Evolutionary conservation across 2,888 invertebrate genomes (phyloP), one percentile per base, ranked within the genome.

Genomic region (Ectemnius lituratus): DNA sequence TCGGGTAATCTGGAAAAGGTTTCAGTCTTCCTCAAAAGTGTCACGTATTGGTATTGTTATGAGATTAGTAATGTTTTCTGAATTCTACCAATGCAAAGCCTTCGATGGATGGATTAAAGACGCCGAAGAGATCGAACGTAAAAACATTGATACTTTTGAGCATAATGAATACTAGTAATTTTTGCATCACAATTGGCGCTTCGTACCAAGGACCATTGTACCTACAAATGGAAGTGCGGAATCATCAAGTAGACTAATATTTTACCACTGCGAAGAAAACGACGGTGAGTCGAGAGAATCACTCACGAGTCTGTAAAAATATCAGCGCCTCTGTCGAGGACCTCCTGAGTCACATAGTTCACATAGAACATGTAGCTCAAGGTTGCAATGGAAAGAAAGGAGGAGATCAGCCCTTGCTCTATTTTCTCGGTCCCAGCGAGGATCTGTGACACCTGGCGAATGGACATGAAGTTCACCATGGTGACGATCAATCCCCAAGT

Each of bases 91-190:
- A 13, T 4, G 58, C 20, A 14, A 58, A 23, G 13, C 58, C 58
- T 23, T 58, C 58, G 58, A 58, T 20, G 18, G 58, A 58, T 13
- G 20, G 20, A 20, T 6, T 58, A 27, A 14, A 58, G 27, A 58
- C 4, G 20, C 58, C 58, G 23, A 58, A 58, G 23, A 58, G 16
- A 13, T 58, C 23, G 20, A 58, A 23, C 3, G 58, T 11, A 11
- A 58, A 20, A 14, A 58, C 58, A 23, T 23, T 58, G 14, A 20
- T 27, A 37, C 68, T 52, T 27, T 52, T 72, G 47, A 61, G 57
- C 59, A 72, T 63, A 23, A 72, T 28, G 37, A 72, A 63, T 37
- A 69, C 23, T 46, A 72, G 49, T 5, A 62, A 69, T 59, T 72
- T 72, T 18, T 68, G 72, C 28, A 47, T 20, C 0, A 58, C 62